Evolutionary conservation across 2,113 vertebrate genomes (phyloP).

Genomic region (Nothobranchius furzeri): DNA sequence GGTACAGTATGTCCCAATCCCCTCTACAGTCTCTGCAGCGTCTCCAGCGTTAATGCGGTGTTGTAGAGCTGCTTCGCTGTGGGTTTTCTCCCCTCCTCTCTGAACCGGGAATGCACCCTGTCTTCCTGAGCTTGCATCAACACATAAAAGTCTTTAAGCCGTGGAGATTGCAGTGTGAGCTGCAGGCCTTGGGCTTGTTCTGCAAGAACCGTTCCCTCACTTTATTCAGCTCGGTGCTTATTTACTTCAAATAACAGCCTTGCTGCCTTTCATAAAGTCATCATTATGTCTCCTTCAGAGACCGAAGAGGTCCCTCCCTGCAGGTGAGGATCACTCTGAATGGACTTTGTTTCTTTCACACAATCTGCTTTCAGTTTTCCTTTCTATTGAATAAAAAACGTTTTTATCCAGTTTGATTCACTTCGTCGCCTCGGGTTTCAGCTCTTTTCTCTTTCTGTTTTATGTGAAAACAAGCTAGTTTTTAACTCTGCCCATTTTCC

Average conservation of each 20-base stretch:
- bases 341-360: slow-evolving; percentile 20
- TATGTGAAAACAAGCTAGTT: not conserved
- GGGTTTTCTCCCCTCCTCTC: slow-evolving; percentile 22
- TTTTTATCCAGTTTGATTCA: slow-evolving; percentile 22
- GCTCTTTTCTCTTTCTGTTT: not conserved
- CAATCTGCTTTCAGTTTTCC: slow-evolving; percentile 15
- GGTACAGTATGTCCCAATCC: slow-evolving; percentile 27
- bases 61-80: slow-evolving; percentile 42
- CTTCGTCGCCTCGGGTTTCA: not conserved
- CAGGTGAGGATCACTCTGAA: slow-evolving; percentile 50
- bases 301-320: slow-evolving; percentile 29
- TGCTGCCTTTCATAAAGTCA: slow-evolving; percentile 23
- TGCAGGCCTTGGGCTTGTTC: slow-evolving; percentile 86
- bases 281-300: slow-evolving; percentile 36
- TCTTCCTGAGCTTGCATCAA: slow-evolving; percentile 60
- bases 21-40: slow-evolving; percentile 43
- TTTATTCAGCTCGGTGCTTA: slow-evolving; percentile 40
- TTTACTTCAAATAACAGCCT: slow-evolving; percentile 72
- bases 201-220: slow-evolving; percentile 62
- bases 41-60: slow-evolving; percentile 47
- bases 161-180: slow-evolving; percentile 67
- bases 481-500: not conserved
- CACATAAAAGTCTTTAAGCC: slow-evolving; percentile 63
- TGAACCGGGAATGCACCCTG: slow-evolving; percentile 64
- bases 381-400: slow-evolving; percentile 30